A percentile compares a stretch with the other conserved stretches of the same genome.
Evolutionary conservation across 2,113 vertebrate species (phyloP).

Genomic region (Grus americana): DNA sequence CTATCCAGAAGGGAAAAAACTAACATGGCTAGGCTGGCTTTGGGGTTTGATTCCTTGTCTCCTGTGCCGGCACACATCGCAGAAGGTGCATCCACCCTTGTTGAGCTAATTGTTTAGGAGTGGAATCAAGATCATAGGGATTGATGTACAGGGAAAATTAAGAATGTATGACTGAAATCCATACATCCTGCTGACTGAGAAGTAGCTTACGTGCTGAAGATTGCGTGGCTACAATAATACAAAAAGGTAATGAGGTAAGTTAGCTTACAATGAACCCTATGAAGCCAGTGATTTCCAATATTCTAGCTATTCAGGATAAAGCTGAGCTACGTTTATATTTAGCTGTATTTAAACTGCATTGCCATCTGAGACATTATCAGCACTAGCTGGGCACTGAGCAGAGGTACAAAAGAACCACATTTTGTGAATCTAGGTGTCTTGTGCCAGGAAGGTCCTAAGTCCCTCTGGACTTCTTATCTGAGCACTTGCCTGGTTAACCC

Average conservation of each 20-base stretch:
- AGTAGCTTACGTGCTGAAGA: not conserved
- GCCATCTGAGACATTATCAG: not conserved
- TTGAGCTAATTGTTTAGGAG: not conserved
- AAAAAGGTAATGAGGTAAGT: not conserved
- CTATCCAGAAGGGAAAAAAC: not conserved
- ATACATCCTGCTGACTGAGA: not conserved
- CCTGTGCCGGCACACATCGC: rapidly evolving
- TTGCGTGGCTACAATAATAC: not conserved
- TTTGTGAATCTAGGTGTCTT: not conserved
- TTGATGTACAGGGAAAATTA: not conserved
- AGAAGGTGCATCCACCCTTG: not conserved
- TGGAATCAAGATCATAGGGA: not conserved
- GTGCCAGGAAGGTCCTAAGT: not conserved
- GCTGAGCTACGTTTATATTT: not conserved
- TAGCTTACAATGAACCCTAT: not conserved
- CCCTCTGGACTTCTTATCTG: not conserved
- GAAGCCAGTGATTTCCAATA: not conserved
- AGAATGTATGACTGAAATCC: not conserved
- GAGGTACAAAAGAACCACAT: not conserved
- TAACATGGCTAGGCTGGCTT: not conserved
- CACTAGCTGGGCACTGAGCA: not conserved
- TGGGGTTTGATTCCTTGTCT: not conserved
- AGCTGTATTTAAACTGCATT: not conserved
- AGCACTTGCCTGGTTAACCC: not conserved
- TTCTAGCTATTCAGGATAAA: not conserved